Evolutionary conservation across 2,888 invertebrate genomes (phyloP), one percentile per base, ranked within the genome.

Genomic region (Cataglyphis rosenhaueri): DNA sequence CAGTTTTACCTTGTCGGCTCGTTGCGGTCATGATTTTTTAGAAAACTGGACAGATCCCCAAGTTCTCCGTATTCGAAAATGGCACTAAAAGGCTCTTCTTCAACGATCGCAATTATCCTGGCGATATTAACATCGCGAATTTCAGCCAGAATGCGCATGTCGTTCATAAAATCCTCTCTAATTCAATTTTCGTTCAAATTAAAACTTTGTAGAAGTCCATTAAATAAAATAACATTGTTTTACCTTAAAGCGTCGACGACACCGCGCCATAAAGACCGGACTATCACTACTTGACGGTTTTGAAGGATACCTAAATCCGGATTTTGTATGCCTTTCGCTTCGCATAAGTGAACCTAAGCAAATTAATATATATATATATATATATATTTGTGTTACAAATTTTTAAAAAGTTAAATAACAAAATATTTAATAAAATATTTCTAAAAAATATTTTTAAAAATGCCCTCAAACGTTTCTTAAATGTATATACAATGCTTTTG

Each of bases 21-120:
- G 55, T 92, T 92, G 84, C 91, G 90, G 73, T 91, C 89, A 66
- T 91, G 93, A 76, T 89, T 92, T 81, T 93, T 92, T 76, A 95
- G 95, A 95, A 96, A 98, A 94, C 96, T 96, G 87, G 98, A 97
- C 85, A 98, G 96, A 93, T 98, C 98, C 38, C 98, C 98, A 87
- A 97, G 97, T 93, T 98, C 97, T 93, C 98, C 97, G 94, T 98
- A 98, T 94, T 98, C 98, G 91, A 98, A 96, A n/a, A 98, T 96
- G 90, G 98, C 97, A 94, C 97, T 97, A 92, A 97, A 97, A 8
- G 98, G 98, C 92, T 98, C 98, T 89, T 97, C 97, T 64, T 97
- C 96, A 93, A 98, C 98, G 89, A 98, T 95, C 29, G 98, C 98
- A 78, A 98, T 96, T 87, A 98, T 97, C 85, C 97, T 96, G 62